These are phyloP conservation scores for Cancer borealis DNA, from an alignment of 2,888 invertebrate genomes.

Conservation along the genomic window DNA sequence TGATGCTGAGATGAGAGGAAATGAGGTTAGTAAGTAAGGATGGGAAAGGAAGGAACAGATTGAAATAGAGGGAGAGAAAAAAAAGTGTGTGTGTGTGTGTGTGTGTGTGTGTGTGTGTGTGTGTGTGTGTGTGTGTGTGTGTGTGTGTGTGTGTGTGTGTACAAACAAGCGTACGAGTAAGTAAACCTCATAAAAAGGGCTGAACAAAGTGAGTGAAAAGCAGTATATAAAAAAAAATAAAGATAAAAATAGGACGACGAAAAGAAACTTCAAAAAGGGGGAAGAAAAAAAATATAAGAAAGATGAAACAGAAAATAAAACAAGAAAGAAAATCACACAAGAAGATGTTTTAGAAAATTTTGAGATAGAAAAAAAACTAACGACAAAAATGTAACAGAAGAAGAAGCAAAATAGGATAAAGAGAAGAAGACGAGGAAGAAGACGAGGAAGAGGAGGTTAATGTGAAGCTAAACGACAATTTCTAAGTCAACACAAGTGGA, in stretches of 20 bases:
- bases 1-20: not conserved
- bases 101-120: not conserved
- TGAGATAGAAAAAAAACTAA: not conserved
- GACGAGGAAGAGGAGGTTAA: not conserved
- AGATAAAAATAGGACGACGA: not conserved
- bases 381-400: no score
- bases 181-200: not conserved
- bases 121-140: slow-evolving; percentile 38
- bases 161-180: not conserved
- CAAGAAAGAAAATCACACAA: not conserved
- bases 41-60: no score
- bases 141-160: slow-evolving; percentile 40
- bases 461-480: slow-evolving; percentile 47
- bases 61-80: not conserved
- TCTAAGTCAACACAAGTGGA: slow-evolving; percentile 22
- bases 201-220: not conserved
- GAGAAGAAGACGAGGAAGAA: not conserved
- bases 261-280: not conserved
- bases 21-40: not conserved
- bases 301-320: not conserved
- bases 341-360: not conserved
- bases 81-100: not conserved
- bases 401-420: no score
- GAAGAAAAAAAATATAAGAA: not conserved
- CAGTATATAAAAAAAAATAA: not conserved